A percentile compares a stretch with the other conserved stretches of the same genome.
Evolutionary conservation across 92 coral and sea anemone genomes (phyloP).

Genomic region (Plumapathes pennacea): DNA sequence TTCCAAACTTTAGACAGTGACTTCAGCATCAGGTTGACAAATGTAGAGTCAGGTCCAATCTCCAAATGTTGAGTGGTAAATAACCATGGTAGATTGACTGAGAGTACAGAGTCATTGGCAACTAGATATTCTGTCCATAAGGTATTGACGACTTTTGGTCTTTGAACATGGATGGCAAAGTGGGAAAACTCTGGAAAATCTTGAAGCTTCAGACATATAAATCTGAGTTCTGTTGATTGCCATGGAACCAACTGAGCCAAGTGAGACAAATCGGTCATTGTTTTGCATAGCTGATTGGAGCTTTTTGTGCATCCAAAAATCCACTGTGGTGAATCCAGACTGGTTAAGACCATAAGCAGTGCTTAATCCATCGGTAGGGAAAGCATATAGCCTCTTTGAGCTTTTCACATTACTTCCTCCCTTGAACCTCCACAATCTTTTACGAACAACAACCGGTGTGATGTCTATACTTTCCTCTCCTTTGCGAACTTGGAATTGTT

Average conservation of each 20-base stretch:
- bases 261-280: conserved; percentile 44
- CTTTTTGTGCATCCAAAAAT: conserved; percentile 61
- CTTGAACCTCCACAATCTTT: conserved; percentile 74
- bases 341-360: conserved; percentile 53
- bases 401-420: conserved; percentile 31
- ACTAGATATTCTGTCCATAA: conserved; percentile 66
- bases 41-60: conserved; percentile 48
- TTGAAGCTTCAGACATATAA: conserved; percentile 39
- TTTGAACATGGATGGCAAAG: conserved; percentile 57
- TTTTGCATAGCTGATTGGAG: conserved; percentile 62
- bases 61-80: conserved; percentile 50
- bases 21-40: conserved; percentile 72
- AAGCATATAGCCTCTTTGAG: conserved; percentile 56
- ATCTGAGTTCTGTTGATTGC: conserved; percentile 41
- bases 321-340: conserved; percentile 58
- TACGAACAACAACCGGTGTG: conserved; percentile 43
- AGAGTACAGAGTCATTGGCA: conserved; percentile 22
- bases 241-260: conserved; percentile 56
- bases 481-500: background rate
- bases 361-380: conserved; percentile 56
- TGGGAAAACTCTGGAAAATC: conserved; percentile 50
- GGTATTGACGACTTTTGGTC: conserved; percentile 19
- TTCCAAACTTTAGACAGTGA: conserved; percentile 78
- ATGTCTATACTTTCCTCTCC: conserved; percentile 18
- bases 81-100: conserved; percentile 67